phyloP scores from a whole-genome alignment of 2,888 invertebrate species.

The Drosophila falleni region DNA sequence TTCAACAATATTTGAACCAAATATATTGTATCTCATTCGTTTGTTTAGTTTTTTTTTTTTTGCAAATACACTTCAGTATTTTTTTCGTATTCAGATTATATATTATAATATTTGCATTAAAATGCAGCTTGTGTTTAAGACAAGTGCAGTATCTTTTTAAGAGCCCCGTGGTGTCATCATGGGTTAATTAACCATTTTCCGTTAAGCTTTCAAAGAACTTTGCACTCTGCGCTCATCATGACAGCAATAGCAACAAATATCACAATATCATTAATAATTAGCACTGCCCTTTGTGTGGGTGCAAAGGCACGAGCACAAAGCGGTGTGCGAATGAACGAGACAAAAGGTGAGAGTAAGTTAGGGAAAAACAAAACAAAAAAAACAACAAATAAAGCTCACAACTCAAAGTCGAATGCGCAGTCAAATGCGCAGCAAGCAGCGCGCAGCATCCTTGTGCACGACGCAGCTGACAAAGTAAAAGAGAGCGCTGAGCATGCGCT shows the following conservation, averaged over 20 bases:
- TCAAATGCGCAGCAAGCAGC: constrained; percentile 5
- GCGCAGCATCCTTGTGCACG: constrained; percentile 58
- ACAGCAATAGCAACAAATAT: constrained; percentile 4
- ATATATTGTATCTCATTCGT: not conserved
- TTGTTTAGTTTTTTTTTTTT: constrained; percentile 12
- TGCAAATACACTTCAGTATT: constrained; percentile 24
- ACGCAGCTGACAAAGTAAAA: constrained; percentile 34
- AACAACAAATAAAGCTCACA: constrained; percentile 10
- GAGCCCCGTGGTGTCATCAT: constrained; percentile 24
- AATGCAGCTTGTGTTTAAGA: constrained; percentile 23
- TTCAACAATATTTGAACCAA: constrained; percentile 40
- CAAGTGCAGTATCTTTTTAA: constrained; percentile 5
- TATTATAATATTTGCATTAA: constrained; percentile 37
- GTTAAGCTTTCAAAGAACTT: constrained; percentile 53
- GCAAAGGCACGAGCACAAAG: constrained; percentile 44
- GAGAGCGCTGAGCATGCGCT: constrained; percentile 37
- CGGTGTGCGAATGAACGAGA: constrained; percentile 11
- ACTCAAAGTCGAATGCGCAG: constrained; percentile 39
- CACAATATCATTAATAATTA: constrained; percentile 40
- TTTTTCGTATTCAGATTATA: constrained; percentile 12
- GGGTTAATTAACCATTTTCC: constrained; percentile 52
- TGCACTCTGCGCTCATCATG: constrained; percentile 53
- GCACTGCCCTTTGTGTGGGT: constrained; percentile 58
- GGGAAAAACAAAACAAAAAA: not conserved
- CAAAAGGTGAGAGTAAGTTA: not conserved